Conservation (phyloP, 2,113 vertebrate genomes). For the Nerophis ophidion region DNA sequence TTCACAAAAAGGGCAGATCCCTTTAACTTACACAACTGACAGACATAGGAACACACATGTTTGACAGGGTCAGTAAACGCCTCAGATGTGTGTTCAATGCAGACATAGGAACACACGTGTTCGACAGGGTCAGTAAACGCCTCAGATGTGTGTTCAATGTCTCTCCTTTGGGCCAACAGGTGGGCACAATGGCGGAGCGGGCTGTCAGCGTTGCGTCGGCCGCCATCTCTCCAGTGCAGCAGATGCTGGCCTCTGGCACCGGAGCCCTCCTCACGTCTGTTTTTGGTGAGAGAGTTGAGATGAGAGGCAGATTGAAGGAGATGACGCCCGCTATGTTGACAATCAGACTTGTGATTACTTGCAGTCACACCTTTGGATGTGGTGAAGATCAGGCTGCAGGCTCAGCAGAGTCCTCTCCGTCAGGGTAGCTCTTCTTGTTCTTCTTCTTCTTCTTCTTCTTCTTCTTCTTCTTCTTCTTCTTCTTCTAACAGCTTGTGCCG, state of each 20-base stretch:
- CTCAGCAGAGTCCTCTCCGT: slow-evolving; percentile 79
- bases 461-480: neutral
- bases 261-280: slow-evolving; percentile 90
- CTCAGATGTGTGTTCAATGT: neutral
- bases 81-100: neutral
- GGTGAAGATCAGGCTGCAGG: slow-evolving; percentile 92
- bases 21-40: slow-evolving; percentile 7
- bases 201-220: slow-evolving; percentile 14
- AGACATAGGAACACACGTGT: too few species aligned
- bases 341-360: slow-evolving; percentile 8
- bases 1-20: too few species aligned
- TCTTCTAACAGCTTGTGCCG: neutral
- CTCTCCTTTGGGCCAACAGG: slow-evolving; percentile 54
- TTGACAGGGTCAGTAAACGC: neutral
- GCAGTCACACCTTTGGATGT: slow-evolving; percentile 91
- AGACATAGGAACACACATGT: neutral
- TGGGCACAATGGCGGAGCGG: slow-evolving; percentile 77
- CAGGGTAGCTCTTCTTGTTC: slow-evolving; percentile 63
- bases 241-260: slow-evolving; percentile 90
- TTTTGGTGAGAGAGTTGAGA: slow-evolving; percentile 77
- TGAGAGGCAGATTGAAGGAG: neutral
- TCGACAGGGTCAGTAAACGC: too few species aligned
- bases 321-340: neutral
- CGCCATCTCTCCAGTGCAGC: slow-evolving; percentile 86
- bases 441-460: neutral